These are phyloP conservation scores for Pinna nobilis DNA, from an alignment of 1,140 invertebrate genomes.

Conservation along the genomic window DNA sequence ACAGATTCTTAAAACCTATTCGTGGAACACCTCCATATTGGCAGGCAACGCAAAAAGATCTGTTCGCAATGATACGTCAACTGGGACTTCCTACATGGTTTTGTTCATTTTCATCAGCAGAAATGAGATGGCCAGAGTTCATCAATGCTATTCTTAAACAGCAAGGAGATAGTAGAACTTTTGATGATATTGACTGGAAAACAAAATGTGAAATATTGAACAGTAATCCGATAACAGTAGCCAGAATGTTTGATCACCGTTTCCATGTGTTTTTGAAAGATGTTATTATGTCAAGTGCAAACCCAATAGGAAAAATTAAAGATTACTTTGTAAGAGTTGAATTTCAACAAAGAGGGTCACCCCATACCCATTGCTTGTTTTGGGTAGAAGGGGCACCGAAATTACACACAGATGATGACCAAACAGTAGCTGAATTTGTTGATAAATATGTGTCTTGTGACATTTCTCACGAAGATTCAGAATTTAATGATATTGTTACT, in stretches of 20 bases:
- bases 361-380: conserved; percentile 72
- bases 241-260: conserved; percentile 28
- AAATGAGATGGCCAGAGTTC: conserved; percentile 38
- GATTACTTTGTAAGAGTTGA: conserved; percentile 68
- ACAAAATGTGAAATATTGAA: conserved; percentile 11
- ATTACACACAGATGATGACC: conserved; percentile 37
- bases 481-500: conserved; percentile 18
- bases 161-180: conserved; percentile 7
- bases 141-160: conserved; percentile 26
- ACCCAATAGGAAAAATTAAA: conserved; percentile 42
- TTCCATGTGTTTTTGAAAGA: conserved; percentile 29
- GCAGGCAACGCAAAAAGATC: conserved; percentile 38
- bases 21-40: conserved; percentile 42
- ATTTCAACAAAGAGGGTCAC: conserved; percentile 74
- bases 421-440: conserved; percentile 28
- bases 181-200: conserved; percentile 5
- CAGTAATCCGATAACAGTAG: conserved; percentile 20
- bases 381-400: conserved; percentile 70
- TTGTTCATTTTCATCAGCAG: conserved; percentile 44
- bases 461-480: conserved; percentile 7
- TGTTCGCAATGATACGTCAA: conserved; percentile 52
- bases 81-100: conserved; percentile 41
- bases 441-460: conserved; percentile 38
- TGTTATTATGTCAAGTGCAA: conserved; percentile 10
- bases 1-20: conserved; percentile 37